These are phyloP conservation scores for Drosophila melanocephala DNA, from an alignment of 2,888 invertebrate species.

Conservation along the genomic window DNA sequence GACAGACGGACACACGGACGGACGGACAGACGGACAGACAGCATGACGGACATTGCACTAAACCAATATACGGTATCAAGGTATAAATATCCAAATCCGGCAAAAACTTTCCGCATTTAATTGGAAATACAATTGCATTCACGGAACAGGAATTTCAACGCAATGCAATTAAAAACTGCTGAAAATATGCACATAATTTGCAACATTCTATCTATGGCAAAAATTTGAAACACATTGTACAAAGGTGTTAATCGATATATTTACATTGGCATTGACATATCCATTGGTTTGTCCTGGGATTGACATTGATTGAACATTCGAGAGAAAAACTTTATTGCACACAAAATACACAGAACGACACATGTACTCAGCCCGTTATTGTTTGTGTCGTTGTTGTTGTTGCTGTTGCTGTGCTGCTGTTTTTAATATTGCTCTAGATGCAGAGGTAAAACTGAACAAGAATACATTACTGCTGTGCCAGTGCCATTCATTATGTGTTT, in stretches of 20 bases:
- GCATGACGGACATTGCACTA: neutral
- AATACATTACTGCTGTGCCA: neutral
- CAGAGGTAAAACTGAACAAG: neutral
- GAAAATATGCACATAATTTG: slow-evolving; percentile 13
- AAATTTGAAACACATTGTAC: neutral
- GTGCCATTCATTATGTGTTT: slow-evolving; percentile 1
- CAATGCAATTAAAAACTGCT: slow-evolving; percentile 22
- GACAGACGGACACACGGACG: neutral
- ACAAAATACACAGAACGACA: slow-evolving; percentile 9
- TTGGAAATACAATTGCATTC: neutral
- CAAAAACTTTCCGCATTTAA: neutral
- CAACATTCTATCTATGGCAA: slow-evolving; percentile 26
- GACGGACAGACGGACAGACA: neutral
- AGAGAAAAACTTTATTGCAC: slow-evolving; percentile 7
- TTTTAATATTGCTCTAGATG: slow-evolving; percentile 3
- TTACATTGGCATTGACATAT: neutral
- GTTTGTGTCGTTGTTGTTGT: neutral
- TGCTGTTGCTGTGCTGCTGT: slow-evolving; percentile 9
- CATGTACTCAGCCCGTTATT: neutral
- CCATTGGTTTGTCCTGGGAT: neutral
- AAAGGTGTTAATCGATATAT: slow-evolving; percentile 35
- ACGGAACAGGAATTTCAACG: too few relatives aligned
- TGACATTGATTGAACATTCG: slow-evolving; percentile 13
- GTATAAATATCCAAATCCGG: neutral
- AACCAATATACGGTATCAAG: neutral